phyloP scores from a whole-genome alignment of 2,797 vertebrate genomes.

The Enteromius afrohamiltoni region DNA sequence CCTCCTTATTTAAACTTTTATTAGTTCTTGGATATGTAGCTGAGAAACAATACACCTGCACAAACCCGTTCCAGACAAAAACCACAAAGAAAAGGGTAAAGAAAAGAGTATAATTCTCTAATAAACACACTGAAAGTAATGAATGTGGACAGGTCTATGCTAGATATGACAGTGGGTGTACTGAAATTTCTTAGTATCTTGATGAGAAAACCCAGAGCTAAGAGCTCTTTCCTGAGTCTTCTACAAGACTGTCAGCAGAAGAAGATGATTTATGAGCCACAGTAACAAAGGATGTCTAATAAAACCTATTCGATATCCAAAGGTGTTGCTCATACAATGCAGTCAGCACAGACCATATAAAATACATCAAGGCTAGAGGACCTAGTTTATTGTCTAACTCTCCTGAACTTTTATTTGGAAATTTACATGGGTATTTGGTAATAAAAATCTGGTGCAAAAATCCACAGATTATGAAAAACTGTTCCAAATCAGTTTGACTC shows the following conservation, averaged over 20 bases:
- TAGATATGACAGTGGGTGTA: conserved; percentile 8
- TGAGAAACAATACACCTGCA: conserved; percentile 3
- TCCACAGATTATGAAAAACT: background rate
- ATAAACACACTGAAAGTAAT: conserved; percentile 9
- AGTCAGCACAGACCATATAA: conserved; percentile 1
- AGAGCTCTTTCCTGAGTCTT: conserved; percentile 15
- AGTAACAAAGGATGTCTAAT: background rate
- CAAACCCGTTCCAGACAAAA: background rate
- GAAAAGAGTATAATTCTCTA: background rate
- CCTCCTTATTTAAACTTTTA: conserved; percentile 34
- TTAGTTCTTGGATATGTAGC: conserved; percentile 28
- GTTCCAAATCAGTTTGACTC: background rate
- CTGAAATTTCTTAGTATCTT: background rate
- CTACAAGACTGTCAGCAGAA: conserved; percentile 23
- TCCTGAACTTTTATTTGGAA: background rate
- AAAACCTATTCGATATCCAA: background rate
- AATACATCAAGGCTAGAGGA: background rate
- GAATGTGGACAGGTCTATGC: background rate
- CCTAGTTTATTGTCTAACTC: background rate
- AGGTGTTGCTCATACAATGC: background rate
- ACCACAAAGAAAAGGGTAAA: background rate
- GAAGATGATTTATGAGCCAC: conserved; percentile 35
- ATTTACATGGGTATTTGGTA: background rate
- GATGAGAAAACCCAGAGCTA: background rate
- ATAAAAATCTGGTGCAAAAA: background rate